A percentile compares a stretch with the other conserved stretches of the same genome.
Conservation (phyloP, 2,113 vertebrate genomes). For the Oncorhynchus clarkii region DNA sequence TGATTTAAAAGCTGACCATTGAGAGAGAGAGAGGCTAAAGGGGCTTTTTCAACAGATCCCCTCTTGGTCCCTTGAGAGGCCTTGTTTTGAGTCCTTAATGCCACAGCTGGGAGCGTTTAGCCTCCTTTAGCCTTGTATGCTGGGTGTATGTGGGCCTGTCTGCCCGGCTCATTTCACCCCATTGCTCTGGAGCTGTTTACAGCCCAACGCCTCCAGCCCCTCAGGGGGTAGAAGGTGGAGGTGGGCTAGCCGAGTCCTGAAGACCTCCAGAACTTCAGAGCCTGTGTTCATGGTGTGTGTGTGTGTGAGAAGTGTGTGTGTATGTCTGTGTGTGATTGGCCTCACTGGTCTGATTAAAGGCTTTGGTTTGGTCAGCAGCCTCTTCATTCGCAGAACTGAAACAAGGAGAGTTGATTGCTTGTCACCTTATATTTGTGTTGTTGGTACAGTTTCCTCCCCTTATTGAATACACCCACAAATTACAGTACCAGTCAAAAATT, state of each 20-base stretch:
- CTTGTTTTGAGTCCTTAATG: slow-evolving; percentile 48
- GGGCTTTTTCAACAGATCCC: slow-evolving; percentile 26
- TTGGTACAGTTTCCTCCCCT: slow-evolving; percentile 14
- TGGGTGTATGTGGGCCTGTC: slow-evolving; percentile 55
- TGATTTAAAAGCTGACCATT: slow-evolving; percentile 24
- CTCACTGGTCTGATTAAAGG: slow-evolving; percentile 60
- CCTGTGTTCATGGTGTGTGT: slow-evolving; percentile 13
- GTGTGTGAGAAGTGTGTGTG: neutral
- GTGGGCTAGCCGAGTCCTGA: slow-evolving; percentile 18
- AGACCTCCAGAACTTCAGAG: slow-evolving; percentile 21
- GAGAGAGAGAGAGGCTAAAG: neutral
- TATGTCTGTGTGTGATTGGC: slow-evolving; percentile 22
- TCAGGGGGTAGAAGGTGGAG: slow-evolving; percentile 40
- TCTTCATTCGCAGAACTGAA: slow-evolving; percentile 28
- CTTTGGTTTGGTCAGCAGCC: slow-evolving; percentile 51
- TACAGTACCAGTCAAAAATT: no score
- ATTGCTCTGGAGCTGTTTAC: slow-evolving; percentile 66
- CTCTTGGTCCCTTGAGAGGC: slow-evolving; percentile 43
- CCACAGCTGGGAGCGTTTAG: slow-evolving; percentile 72
- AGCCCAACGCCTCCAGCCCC: slow-evolving; percentile 57
- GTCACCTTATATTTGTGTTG: slow-evolving; percentile 45
- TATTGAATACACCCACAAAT: neutral
- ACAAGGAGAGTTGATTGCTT: slow-evolving; percentile 26
- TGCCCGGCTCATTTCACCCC: slow-evolving; percentile 64
- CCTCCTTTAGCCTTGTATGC: slow-evolving; percentile 45